A percentile compares a stretch with the other conserved stretches of the same genome.
Evolutionary conservation across 2,113 vertebrate genomes (phyloP).

Genomic region (Hiodon tergisus): DNA sequence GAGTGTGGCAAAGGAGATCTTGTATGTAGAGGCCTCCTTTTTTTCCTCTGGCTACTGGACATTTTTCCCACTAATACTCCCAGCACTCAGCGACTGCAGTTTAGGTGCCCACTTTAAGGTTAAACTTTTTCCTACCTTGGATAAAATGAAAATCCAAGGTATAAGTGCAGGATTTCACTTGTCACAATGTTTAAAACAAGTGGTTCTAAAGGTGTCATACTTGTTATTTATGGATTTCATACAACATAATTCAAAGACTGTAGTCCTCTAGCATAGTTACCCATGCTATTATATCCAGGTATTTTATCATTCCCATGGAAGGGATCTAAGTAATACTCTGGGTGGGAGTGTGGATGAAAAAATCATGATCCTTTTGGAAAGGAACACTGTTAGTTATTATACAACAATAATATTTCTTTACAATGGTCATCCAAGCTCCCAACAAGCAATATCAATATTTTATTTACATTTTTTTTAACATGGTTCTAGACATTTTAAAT

Average conservation of each 20-base stretch:
- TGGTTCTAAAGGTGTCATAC: background rate
- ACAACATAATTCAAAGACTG: background rate
- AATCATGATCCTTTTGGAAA: no score
- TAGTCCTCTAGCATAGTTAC: background rate
- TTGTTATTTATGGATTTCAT: conserved; percentile 8
- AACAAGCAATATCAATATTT: background rate
- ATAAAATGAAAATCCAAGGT: background rate
- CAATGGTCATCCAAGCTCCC: no score
- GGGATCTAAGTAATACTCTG: no score
- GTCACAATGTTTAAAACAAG: background rate
- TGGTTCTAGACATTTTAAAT: background rate
- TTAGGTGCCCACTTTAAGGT: no score
- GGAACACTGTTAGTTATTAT: no score
- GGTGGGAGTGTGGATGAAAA: no score
- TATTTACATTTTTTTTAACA: background rate
- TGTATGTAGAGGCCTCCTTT: background rate
- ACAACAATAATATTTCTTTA: no score
- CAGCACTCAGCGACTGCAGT: no score
- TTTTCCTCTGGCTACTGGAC: background rate
- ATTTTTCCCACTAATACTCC: no score
- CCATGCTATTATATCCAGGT: no score
- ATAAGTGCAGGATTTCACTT: background rate
- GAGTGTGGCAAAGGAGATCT: background rate
- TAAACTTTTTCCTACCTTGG: background rate
- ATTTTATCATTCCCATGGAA: no score